Evolutionary conservation across 2,888 invertebrate genomes (phyloP), one percentile per base, ranked within the genome.

Genomic region (Drosophila subquinaria): DNA sequence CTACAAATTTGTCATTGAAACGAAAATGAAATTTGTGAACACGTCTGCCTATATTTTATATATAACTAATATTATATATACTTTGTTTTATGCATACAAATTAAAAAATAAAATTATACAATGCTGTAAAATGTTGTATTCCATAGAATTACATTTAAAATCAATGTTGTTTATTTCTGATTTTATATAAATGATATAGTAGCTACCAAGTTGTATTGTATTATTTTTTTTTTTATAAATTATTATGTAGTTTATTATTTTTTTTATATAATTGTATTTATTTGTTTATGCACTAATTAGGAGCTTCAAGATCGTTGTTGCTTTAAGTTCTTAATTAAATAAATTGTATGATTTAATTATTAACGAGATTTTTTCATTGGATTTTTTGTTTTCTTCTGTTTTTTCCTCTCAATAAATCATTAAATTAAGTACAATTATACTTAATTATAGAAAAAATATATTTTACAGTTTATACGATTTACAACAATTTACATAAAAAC

Each of bases 301-400:
- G 88, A 90, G 88, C 90, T 88, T 89, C 74, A 85, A 88, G 90
- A 88, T 88, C 88, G 88, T 89, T 89, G 88, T 88, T 90, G 87
- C 73, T 85, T 85, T 84, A 84, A 73, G 61, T 81, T 79, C 84
- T 89, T 84, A 89, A 76, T 68, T 72, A 79, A 79, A 76, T 67
- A 81, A 83, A 79, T 66, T 82, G 73, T 77, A 69, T 73, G 59
- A 73, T 69, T 76, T 73, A 77, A 69, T 72, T 53, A 70, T 75
- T 81, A 85, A 69, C 82, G 90, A 89, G 82, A 82, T 89, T 83
- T 70, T 45, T 57, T 17, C 17, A 50, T 35, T 33, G 8, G 17
- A 35, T 35, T 33, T 33, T 33, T 17, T 27, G 27, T 27, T 17
- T 42, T 10, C 36, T 50, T 51, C 4, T 13, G 5, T 30, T 36